Evolutionary conservation across 2,797 vertebrate species (phyloP).

Genomic region (Sebastes reedi): DNA sequence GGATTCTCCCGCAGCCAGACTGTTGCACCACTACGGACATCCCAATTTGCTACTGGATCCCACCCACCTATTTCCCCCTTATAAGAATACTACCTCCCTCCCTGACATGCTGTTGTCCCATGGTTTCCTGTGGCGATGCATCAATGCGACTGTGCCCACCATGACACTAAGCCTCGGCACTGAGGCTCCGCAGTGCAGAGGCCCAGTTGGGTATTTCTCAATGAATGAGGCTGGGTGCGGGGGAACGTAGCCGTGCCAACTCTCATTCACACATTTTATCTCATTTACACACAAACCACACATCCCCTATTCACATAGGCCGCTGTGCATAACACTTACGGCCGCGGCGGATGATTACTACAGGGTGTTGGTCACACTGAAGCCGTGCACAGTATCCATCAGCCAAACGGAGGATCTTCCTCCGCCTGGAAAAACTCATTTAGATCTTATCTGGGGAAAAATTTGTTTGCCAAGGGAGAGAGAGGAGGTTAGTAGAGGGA

Average conservation of each 20-base stretch:
- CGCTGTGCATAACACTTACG: conserved; percentile 47
- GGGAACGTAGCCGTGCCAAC: conserved; percentile 56
- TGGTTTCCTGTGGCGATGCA: conserved; percentile 73
- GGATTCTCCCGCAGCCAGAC: conserved; percentile 64
- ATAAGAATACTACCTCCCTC: conserved; percentile 57
- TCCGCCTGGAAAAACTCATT: conserved; percentile 85
- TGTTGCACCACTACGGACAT: conserved; percentile 71
- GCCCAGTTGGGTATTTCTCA: conserved; percentile 71
- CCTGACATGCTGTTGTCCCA: conserved; percentile 72
- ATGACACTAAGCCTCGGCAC: conserved; percentile 72
- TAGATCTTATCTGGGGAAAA: conserved; percentile 85
- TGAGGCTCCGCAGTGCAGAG: conserved; percentile 57
- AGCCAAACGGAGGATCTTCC: conserved; percentile 73
- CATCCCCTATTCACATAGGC: conserved; percentile 45
- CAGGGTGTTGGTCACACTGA: conserved; percentile 61
- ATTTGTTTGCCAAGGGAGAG: conserved; percentile 74
- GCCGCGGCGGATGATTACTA: conserved; percentile 71
- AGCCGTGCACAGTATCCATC: conserved; percentile 74
- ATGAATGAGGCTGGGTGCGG: conserved; percentile 64
- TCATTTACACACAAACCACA: conserved; percentile 73
- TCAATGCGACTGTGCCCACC: conserved; percentile 77
- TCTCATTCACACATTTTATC: conserved; percentile 74
- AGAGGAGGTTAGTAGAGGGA: conserved; percentile 51
- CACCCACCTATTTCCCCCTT: conserved; percentile 53
- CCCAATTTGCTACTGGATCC: conserved; percentile 76